Evolutionary conservation across 1,140 invertebrate species (phyloP), one percentile per base, ranked within the genome.

Genomic region (Papilio dardanus): DNA sequence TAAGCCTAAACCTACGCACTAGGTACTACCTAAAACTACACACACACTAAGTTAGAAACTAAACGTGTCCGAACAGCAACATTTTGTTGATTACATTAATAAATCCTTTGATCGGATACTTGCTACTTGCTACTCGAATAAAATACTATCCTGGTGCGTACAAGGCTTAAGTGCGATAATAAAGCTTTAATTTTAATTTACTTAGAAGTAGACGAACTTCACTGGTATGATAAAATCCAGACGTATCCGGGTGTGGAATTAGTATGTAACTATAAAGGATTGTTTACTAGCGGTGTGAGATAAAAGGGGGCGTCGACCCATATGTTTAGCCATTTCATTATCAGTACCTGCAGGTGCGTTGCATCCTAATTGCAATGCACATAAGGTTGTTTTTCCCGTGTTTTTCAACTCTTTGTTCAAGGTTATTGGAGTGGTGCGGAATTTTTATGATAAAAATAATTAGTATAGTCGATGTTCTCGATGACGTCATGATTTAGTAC

Each of bases 261-360:
- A 71, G 68, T 71, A 30, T 28, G 62, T 37, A n/a, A 33, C 76
- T 74, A 33, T 28, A 74, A 77, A 77, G 65, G 65, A 74, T 68
- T 68, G 42, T 77, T 67, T 54, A 74, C 76, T 31, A 67, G 50
- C 46, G 35, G 67, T n/a, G 35, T 21, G 62, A 74, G 76, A 74
- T 74, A 77, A 74, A 68, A 69, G 71, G 76, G 68, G 66, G 76
- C 76, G 65, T 66, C 71, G 76, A 77, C 76, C 76, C 71, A 33
- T 46, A 71, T 73, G 58, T 73, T 35, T 46, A 66, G 74, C 58
- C 30, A 62, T 77, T 67, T 71, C 50, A 71, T 71, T 71, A 71
- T 71, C 40, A 62, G 54, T 30, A 21, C 21, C 24, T 62, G 21
- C 54, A 24, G 24, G 10, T 14, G 8, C 19, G 14, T 10, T 58